Evolutionary conservation across 2,113 vertebrate genomes (phyloP).

Genomic region (Mus musculus): GRCm39 chr1:25348001-25348500

Average conservation of each 20-base stretch:
- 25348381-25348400: background rate
- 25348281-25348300: constrained; percentile 57
- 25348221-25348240: constrained; percentile 7
- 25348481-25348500: background rate
- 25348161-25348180: constrained; percentile 58
- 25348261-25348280: constrained; percentile 57
- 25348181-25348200: constrained; percentile 49
- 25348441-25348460: background rate
- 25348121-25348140: constrained; percentile 22
- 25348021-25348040: constrained; percentile 37
- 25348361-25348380: background rate
- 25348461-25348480: background rate
- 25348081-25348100: background rate
- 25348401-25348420: background rate
- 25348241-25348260: constrained; percentile 58
- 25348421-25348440: background rate
- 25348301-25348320: constrained; percentile 21
- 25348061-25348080: constrained; percentile 34
- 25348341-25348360: background rate
- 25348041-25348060: constrained; percentile 63
- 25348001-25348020: constrained; percentile 50
- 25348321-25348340: constrained; percentile 15
- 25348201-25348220: constrained; percentile 50
- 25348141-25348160: constrained; percentile 48
- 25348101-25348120: constrained; percentile 29